Evolutionary conservation across 2,797 vertebrate genomes (phyloP), one percentile per base, ranked within the genome.

Genomic region (Spinus pinus): DNA sequence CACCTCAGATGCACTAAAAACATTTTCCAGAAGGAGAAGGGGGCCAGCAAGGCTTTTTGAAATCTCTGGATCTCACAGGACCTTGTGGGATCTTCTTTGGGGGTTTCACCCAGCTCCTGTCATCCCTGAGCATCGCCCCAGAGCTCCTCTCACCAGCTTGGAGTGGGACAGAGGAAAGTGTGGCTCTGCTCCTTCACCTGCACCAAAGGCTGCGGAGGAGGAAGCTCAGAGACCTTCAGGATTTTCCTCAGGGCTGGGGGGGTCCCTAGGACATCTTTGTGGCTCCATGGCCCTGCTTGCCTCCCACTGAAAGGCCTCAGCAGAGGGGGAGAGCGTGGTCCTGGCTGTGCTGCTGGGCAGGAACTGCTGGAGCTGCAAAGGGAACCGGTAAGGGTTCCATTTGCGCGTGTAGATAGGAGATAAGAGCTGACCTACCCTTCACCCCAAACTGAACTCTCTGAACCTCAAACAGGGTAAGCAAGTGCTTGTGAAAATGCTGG

Each of bases 351-450:
- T 0, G 7, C 72, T 0, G 0, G 51, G 73, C 91, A 91, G 93
- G 87, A 95, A 88, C 90, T 90, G 47, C 27, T 12, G 23, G 85
- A 72, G 73, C 66, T 94, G 91, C 74, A 62, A 84, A 82, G 89
- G 77, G 95, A 95, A 94, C 82, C n/a, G 51, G 62, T 81, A 33
- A 77, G 91, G 87, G 86, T 83, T 86, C 44, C 86, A 19, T 62
- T 56, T 90, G 71, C 0, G 3, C 0, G 5, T 96, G 85, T 35
- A 94, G 91, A 61, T 88, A 30, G 0, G 33, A 95, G 95, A 96
- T 96, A 96, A 96, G 87, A 66, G 46, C 62, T 95, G 95, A 96
- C 94, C 94, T 94, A 86, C 41, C 87, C 89, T 91, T 96, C 89
- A 95, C 81, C 95, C 87, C 80, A 75, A 57, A 78, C 58, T 79